Evolutionary conservation across 2,888 invertebrate genomes (phyloP), one percentile per base, ranked within the genome.

Genomic region (Choreutis nemorana): DNA sequence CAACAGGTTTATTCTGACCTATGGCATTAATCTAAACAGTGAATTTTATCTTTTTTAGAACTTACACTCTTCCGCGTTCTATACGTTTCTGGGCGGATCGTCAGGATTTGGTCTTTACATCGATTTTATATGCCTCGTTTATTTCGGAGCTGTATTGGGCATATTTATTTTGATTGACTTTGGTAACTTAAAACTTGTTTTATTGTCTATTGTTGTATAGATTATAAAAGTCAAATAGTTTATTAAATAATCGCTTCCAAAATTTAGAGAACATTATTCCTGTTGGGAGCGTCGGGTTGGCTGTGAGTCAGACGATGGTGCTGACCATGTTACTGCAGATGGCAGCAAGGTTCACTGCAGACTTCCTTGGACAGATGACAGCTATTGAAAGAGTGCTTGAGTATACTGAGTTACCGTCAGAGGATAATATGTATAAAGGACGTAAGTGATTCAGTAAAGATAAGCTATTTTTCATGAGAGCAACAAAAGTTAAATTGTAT

Each of bases 321-420:
- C 52, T 86, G 24, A 83, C 84, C 1, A 82, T 84, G 48, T 59
- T 87, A 58, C 52, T 83, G 34, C 83, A 84, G 45, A 92, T 91
- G 90, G 90, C 90, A 0, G 89, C 94, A 52, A 72, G 91, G 10
- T 91, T 91, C 53, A 89, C 90, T 7, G 90, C 92, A 0, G 93
- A 94, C 60, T 83, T 89, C 20, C 50, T 77, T 10, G 73, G 56
- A 2, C 72, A 77, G 34, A 72, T 75, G 71, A 78, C 78, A 0
- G 66, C 89, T 0, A 94, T 94, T 0, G 94, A 95, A 67, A 78
- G 95, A 44, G 85, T 94, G 0, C 58, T 92, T 6, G 92, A 94
- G 50, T 95, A 94, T 58, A 83, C 86, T 1, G 70, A 83, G 10
- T 59, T 94, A 10, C 65, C 71, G 0, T 39, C 42, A 1, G 77